Evolutionary conservation across 2,797 vertebrate genomes (phyloP).

Genomic region (Neoniphon sammara): DNA sequence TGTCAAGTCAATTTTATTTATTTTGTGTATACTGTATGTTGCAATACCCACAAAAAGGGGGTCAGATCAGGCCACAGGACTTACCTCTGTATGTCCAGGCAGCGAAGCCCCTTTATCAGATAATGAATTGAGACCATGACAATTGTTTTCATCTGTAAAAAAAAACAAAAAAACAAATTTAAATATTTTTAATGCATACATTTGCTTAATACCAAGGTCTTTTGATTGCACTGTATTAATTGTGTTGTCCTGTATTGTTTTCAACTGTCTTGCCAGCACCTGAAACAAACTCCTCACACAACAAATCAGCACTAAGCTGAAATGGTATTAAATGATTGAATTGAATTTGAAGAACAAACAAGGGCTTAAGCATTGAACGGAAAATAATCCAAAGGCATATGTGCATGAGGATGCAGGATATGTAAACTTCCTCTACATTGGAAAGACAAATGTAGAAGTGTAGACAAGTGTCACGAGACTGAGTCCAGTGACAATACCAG

Average conservation of each 20-base stretch:
- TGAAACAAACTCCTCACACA: too few relatives aligned
- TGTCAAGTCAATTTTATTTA: too few relatives aligned
- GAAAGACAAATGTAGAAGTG: too few relatives aligned
- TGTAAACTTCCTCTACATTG: not conserved
- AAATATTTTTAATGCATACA: not conserved
- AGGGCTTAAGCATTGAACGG: not conserved
- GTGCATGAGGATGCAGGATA: not conserved
- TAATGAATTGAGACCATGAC: conserved; percentile 63
- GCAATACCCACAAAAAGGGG: not conserved
- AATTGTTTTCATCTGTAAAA: conserved; percentile 77
- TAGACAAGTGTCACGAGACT: too few relatives aligned
- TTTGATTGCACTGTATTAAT: too few relatives aligned
- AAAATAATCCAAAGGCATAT: not conserved
- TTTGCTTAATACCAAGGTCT: too few relatives aligned
- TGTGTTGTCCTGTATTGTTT: too few relatives aligned
- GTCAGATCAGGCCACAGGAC: conserved; percentile 9
- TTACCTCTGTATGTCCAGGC: conserved; percentile 79
- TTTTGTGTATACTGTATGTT: not conserved
- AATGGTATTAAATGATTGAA: too few relatives aligned
- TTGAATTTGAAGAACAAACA: not conserved
- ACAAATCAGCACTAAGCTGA: too few relatives aligned
- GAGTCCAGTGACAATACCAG: too few relatives aligned
- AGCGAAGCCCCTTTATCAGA: conserved; percentile 63
- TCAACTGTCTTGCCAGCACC: too few relatives aligned
- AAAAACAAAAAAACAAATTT: conserved; percentile 37